Evolutionary conservation across 2,113 vertebrate genomes (phyloP), one percentile per base, ranked within the genome.

Genomic region (Murina feae): DNA sequence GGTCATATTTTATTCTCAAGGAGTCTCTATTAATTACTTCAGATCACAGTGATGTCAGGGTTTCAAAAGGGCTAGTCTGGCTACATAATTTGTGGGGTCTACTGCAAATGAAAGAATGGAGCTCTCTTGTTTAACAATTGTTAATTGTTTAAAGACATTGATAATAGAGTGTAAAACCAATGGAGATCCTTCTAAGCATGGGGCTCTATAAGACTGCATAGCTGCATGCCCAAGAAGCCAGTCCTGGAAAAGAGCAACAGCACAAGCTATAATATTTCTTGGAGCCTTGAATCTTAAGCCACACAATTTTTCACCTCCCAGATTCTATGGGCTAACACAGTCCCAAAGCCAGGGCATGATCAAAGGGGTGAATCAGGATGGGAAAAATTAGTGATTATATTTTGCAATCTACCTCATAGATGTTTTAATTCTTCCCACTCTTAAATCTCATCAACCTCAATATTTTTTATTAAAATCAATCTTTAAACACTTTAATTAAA

Each of bases 181-280:
- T 0, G 0, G 3, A 39, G 6, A 0, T 9, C 3, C 9, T 63
- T 55, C 13, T 79, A 23, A 30, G 16, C 9, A 20, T 47, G 18
- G 28, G 4, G 6, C 1, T 25, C 39, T 18, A 2, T 55, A n/a
- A 65, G 53, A 12, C 1, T 13, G 0, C 30, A n/a, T 0, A 58
- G 4, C 21, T 32, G 4, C 6, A 37, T 17, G 28, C 16, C 20
- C 9, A 23, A 71, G 30, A 82, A 32, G 2, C 10, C 10, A 84
- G 2, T 28, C 25, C 11, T 85, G 1, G 2, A 76, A 81, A 87
- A 23, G 0, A 0, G 4, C 21, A 93, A 42, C 4, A 35, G 18
- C 0, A 17, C 5, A 42, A 69, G 23, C 9, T 68, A 2, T 2
- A 85, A 12, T 42, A 28, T 49, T 5, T 72, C 17, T 44, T 69